Conservation (phyloP, 2,797 vertebrate species). For the Crenuchus spilurus region DNA sequence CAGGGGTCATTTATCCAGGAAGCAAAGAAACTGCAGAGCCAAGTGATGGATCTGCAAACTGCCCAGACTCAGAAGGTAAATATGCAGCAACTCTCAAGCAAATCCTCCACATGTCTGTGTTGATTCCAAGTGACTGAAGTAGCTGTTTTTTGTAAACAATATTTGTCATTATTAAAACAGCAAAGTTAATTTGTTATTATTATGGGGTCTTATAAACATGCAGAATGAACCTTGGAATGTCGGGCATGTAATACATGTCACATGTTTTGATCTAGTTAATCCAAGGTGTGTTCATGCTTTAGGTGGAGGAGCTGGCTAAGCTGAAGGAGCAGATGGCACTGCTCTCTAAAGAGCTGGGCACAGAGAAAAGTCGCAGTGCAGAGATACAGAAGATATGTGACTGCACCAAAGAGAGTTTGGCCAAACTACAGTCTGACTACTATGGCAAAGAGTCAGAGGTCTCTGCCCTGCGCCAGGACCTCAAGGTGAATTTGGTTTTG, state of each 20-base stretch:
- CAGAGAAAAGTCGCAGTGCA: slow-evolving; percentile 76
- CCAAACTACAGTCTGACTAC: slow-evolving; percentile 86
- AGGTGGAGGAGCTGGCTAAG: slow-evolving; percentile 85
- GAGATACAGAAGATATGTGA: slow-evolving; percentile 80
- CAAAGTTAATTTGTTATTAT: too few relatives aligned
- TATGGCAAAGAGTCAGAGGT: slow-evolving; percentile 96
- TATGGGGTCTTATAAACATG: not conserved
- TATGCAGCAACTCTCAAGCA: not conserved
- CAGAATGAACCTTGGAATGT: not conserved
- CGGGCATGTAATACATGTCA: not conserved
- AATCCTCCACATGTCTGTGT: too few relatives aligned
- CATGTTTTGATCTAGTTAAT: not conserved
- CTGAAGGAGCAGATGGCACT: slow-evolving; percentile 79
- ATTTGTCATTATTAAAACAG: too few relatives aligned
- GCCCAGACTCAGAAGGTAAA: slow-evolving; percentile 83
- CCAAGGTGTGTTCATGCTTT: slow-evolving; percentile 22
- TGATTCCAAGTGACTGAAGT: too few relatives aligned
- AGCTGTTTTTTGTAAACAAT: too few relatives aligned
- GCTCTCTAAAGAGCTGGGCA: slow-evolving; percentile 78
- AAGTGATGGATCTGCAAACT: slow-evolving; percentile 81
- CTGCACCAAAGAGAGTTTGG: slow-evolving; percentile 76
- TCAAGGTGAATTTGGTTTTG: slow-evolving; percentile 80
- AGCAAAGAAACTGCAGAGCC: slow-evolving; percentile 79
- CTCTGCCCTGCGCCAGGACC: slow-evolving; percentile 90
- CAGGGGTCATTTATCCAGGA: slow-evolving; percentile 83